phyloP scores from a whole-genome alignment of 2,113 vertebrate species.

The Gorsachius goisagi region DNA sequence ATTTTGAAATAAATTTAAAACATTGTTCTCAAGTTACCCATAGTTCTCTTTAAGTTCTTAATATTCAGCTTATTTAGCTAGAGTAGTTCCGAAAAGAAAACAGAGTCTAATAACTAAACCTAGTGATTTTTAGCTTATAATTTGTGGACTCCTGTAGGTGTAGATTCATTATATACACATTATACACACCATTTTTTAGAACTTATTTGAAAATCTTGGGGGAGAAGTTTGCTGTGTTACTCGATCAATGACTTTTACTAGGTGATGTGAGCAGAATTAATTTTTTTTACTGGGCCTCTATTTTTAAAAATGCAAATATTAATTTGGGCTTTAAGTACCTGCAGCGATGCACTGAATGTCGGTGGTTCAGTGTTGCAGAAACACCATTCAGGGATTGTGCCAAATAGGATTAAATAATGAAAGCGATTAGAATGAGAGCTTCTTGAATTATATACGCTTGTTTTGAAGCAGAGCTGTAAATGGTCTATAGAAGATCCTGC shows the following conservation, averaged over 20 bases:
- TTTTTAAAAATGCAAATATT: background rate
- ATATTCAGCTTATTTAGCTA: background rate
- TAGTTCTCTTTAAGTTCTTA: background rate
- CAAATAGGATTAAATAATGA: background rate
- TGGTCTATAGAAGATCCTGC: fast-evolving
- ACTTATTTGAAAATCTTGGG: background rate
- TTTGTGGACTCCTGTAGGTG: background rate
- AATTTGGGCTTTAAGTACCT: background rate
- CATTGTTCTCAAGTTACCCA: background rate
- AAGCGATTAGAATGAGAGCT: background rate
- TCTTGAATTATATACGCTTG: background rate
- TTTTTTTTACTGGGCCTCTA: background rate
- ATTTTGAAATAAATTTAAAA: background rate
- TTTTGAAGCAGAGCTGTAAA: background rate
- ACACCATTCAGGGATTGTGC: background rate
- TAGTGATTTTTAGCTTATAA: background rate
- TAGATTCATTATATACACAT: background rate
- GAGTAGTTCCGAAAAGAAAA: background rate
- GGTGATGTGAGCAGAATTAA: background rate
- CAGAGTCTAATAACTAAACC: background rate
- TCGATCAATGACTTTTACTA: background rate
- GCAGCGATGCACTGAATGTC: background rate
- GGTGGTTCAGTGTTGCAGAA: background rate
- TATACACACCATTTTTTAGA: background rate
- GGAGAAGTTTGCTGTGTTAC: background rate